phyloP scores from a whole-genome alignment of 2,888 invertebrate genomes.

The Aporophyla nigra region DNA sequence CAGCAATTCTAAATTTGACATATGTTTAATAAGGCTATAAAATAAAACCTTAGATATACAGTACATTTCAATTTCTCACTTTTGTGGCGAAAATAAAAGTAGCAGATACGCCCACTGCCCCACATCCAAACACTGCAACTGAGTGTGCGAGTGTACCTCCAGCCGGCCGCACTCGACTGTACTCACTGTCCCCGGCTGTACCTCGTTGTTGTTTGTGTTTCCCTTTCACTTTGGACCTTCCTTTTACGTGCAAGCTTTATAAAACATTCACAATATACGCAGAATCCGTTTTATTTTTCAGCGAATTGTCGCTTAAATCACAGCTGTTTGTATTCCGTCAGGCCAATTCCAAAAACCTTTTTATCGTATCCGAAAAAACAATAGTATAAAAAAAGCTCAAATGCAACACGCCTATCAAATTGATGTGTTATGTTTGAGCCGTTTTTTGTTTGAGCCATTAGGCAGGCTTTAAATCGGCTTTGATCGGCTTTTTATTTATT shows the following conservation, averaged over 20 bases:
- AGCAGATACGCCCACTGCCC: not conserved
- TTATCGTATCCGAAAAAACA: conserved; percentile 25
- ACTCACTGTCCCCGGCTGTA: conserved; percentile 14
- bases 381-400: not conserved
- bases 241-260: conserved; percentile 7
- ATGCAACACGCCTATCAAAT: too few species aligned
- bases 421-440: not conserved
- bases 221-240: conserved; percentile 6
- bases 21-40: not conserved
- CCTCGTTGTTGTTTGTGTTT: conserved; percentile 16
- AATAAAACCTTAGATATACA: not conserved
- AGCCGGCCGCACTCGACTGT: not conserved
- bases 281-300: conserved; percentile 1
- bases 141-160: conserved; percentile 12
- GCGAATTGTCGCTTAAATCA: conserved; percentile 19
- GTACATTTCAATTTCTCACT: not conserved
- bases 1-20: not conserved
- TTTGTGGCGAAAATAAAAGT: not conserved
- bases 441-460: conserved; percentile 19
- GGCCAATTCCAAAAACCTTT: conserved; percentile 22
- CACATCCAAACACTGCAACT: not conserved
- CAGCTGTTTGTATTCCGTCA: conserved; percentile 16
- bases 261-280: conserved; percentile 13
- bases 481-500: too few species aligned
- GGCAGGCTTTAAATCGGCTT: conserved; percentile 35